Conservation (phyloP, 2,113 vertebrate species). For the Halcyon senegalensis region DNA sequence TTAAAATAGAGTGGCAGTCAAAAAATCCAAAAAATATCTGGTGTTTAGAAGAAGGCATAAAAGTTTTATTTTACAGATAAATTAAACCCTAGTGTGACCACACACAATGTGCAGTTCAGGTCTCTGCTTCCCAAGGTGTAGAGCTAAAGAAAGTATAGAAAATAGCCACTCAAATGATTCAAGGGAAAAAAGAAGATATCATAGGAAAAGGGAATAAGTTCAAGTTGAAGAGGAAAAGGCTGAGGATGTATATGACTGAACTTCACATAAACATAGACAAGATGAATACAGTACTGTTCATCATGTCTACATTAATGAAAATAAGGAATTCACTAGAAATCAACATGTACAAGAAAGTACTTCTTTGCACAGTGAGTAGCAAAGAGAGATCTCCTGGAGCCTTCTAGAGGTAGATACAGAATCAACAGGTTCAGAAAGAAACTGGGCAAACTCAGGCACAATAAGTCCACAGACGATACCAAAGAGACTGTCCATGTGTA, state of each 20-base stretch:
- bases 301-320: background rate
- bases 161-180: background rate
- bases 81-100: background rate
- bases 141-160: background rate
- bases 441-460: background rate
- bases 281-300: background rate
- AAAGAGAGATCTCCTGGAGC: background rate
- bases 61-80: background rate
- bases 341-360: accelerated
- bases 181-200: background rate
- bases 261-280: background rate
- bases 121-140: background rate
- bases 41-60: background rate
- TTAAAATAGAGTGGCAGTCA: background rate
- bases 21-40: background rate
- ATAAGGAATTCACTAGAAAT: background rate
- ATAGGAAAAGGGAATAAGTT: background rate
- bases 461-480: accelerated
- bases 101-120: background rate
- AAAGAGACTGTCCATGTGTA: background rate
- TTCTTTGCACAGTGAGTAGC: accelerated
- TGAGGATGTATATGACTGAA: background rate
- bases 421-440: background rate
- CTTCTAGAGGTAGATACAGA: background rate
- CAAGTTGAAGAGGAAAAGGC: background rate